Evolutionary conservation across 2,113 vertebrate species (phyloP).

Genomic region (Euleptes europaea): DNA sequence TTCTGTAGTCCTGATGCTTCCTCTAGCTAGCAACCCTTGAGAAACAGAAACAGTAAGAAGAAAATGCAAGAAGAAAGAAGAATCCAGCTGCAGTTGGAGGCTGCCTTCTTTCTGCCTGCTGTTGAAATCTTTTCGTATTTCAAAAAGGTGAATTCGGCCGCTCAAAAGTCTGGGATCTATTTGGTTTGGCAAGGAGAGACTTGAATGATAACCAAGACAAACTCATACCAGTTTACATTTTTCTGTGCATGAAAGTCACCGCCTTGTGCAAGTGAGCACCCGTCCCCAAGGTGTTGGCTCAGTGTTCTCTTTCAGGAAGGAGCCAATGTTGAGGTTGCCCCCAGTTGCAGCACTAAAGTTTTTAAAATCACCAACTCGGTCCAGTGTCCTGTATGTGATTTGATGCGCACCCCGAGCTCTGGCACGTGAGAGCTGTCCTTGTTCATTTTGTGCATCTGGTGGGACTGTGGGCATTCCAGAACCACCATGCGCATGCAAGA

Average conservation of each 20-base stretch:
- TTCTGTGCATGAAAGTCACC: not conserved
- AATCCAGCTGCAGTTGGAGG: not conserved
- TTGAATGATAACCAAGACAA: not conserved
- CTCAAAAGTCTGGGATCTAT: not conserved
- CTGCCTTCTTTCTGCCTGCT: not conserved
- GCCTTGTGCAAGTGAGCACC: not conserved
- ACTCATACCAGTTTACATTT: not conserved
- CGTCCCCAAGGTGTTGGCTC: not conserved
- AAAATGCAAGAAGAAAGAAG: conserved; percentile 49
- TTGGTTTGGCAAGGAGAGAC: not conserved
- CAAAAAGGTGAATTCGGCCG: not conserved
- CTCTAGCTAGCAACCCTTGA: conserved; percentile 72
- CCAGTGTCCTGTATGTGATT: not conserved
- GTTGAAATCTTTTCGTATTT: not conserved
- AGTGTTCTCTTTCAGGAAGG: not conserved
- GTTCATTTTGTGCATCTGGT: not conserved
- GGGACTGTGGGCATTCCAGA: not conserved
- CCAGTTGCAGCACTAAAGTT: not conserved
- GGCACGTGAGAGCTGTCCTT: too few relatives aligned
- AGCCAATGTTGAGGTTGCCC: not conserved
- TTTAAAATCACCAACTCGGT: not conserved
- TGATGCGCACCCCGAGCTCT: not conserved
- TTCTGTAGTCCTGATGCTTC: conserved; percentile 70
- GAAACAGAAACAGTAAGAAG: conserved; percentile 46
- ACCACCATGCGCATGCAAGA: not conserved